Conservation (phyloP, 2,888 invertebrate genomes). For the Drosophila nr. fundita region DNA sequence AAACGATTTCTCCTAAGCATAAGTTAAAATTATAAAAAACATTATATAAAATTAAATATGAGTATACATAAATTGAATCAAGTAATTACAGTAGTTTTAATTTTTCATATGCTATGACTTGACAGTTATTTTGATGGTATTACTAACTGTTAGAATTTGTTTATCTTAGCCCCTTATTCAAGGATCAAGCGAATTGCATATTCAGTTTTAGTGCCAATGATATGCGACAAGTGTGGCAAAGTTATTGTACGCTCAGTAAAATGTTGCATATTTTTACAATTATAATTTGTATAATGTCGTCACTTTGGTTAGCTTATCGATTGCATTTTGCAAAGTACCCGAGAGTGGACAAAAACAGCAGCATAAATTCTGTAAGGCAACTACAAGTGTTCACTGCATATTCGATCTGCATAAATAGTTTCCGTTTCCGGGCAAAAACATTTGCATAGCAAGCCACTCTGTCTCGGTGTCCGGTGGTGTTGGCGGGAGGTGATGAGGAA, state of each 20-base stretch:
- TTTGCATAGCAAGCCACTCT: slow-evolving; percentile 58
- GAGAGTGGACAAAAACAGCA: slow-evolving; percentile 52
- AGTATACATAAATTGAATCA: neutral
- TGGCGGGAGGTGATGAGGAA: slow-evolving; percentile 4
- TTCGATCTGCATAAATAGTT: slow-evolving; percentile 79
- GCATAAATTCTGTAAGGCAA: slow-evolving; percentile 53
- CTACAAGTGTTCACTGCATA: slow-evolving; percentile 63
- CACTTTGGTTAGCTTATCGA: slow-evolving; percentile 37
- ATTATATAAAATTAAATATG: neutral
- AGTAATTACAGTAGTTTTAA: neutral
- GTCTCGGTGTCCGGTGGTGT: slow-evolving; percentile 2
- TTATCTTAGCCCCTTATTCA: neutral
- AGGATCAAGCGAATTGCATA: slow-evolving; percentile 35
- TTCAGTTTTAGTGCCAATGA: slow-evolving; percentile 45
- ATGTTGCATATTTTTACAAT: slow-evolving; percentile 68
- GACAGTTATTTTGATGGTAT: neutral
- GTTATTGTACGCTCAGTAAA: slow-evolving; percentile 48
- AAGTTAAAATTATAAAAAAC: neutral
- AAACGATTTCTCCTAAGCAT: slow-evolving; percentile 19
- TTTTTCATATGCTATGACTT: neutral
- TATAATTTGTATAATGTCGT: slow-evolving; percentile 62
- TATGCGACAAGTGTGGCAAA: slow-evolving; percentile 52
- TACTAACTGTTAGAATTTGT: neutral
- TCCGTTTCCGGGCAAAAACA: slow-evolving; percentile 59
- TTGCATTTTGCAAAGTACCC: slow-evolving; percentile 40